Evolutionary conservation across 2,888 invertebrate species (phyloP).

Genomic region (Orchesella flavescens): DNA sequence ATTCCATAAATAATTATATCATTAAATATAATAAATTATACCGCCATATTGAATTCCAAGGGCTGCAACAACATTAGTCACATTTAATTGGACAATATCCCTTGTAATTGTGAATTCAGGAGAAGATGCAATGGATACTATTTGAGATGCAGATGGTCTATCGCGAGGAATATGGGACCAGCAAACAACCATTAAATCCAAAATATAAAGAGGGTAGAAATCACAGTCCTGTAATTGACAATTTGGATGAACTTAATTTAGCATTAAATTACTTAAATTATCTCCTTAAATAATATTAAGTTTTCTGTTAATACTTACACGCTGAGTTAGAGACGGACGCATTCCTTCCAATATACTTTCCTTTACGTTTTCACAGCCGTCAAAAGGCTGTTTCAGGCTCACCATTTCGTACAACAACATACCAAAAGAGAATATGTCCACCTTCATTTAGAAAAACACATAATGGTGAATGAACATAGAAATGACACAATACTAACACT

Average conservation of each 20-base stretch:
- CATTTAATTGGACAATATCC: slow-evolving; percentile 84
- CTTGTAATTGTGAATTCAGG: slow-evolving; percentile 93
- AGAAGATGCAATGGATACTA: slow-evolving; percentile 91
- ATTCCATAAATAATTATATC: no score
- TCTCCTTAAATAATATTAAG: no score
- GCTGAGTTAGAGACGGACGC: slow-evolving; percentile 88
- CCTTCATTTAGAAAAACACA: slow-evolving; percentile 75
- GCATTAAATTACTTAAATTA: no score
- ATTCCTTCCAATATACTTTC: slow-evolving; percentile 97
- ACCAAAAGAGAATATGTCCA: slow-evolving; percentile 98
- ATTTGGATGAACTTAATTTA: no score
- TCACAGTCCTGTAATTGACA: slow-evolving; percentile 65
- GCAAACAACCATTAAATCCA: slow-evolving; percentile 96
- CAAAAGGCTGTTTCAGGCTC: slow-evolving; percentile 94
- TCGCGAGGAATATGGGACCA: slow-evolving; percentile 88
- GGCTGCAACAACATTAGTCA: slow-evolving; percentile 80
- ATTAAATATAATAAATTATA: slow-evolving; percentile 60
- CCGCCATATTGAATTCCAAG: slow-evolving; percentile 76
- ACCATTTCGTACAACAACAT: slow-evolving; percentile 98
- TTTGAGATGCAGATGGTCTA: slow-evolving; percentile 94
- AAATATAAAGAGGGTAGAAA: slow-evolving; percentile 87
- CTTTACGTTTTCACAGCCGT: slow-evolving; percentile 96
- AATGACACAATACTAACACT: no score
- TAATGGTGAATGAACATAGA: slow-evolving; percentile 54
- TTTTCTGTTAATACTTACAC: slow-evolving; percentile 78